Evolutionary conservation across 1,140 invertebrate genomes (phyloP).

Genomic region (Campoletis sonorensis): DNA sequence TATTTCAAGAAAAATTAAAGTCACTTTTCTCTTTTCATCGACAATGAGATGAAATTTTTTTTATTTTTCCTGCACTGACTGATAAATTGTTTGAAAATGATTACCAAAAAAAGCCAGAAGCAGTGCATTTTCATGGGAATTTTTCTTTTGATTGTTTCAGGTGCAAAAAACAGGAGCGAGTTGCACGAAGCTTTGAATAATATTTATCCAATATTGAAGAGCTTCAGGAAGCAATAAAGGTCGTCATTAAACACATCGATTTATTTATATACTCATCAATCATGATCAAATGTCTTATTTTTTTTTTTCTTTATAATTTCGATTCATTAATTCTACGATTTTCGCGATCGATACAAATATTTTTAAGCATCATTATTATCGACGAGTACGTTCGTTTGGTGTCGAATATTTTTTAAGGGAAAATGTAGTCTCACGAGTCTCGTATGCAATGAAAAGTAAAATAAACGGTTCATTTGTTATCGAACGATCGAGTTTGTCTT

Average conservation of each 20-base stretch:
- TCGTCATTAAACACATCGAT: slow-evolving; percentile 48
- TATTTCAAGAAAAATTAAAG: no score
- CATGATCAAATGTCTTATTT: not conserved
- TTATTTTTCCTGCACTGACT: no score
- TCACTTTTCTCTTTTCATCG: no score
- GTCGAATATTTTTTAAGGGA: no score
- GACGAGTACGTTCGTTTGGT: no score
- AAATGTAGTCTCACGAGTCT: no score
- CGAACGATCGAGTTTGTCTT: no score
- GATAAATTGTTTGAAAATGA: no score
- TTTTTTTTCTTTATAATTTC: slow-evolving; percentile 1
- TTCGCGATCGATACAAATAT: not conserved
- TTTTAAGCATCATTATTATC: no score
- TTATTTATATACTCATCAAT: slow-evolving; percentile 7
- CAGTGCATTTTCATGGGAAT: slow-evolving; percentile 19
- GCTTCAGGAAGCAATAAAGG: slow-evolving; percentile 90
- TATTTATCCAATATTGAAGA: slow-evolving; percentile 97
- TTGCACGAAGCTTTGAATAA: slow-evolving; percentile 96
- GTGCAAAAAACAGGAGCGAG: slow-evolving; percentile 94
- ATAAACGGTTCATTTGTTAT: no score
- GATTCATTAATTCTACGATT: not conserved
- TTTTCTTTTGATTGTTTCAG: slow-evolving; percentile 78
- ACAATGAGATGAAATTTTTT: no score
- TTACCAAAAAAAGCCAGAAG: not conserved
- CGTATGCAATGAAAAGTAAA: no score